Base-by-base conservation (phyloP, 2,113 vertebrate species). In the Neomonachus schauinslandi region DNA sequence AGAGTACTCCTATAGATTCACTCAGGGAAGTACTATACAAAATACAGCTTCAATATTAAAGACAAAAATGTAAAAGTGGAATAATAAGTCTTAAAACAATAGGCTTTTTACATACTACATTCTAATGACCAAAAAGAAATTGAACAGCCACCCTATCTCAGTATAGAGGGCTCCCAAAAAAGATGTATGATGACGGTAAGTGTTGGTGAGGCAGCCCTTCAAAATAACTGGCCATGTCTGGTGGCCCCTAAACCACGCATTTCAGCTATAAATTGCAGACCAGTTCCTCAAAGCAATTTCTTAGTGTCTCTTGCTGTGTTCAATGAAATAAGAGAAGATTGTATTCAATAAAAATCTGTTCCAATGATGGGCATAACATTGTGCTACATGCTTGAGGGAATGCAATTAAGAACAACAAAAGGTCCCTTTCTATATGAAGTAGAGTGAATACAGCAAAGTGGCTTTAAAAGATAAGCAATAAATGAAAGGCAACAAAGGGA, bases 31-130 rank as follows among this genome's bases (percentile, higher is more conserved):
- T 42, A 61, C 46, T 74, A 74, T 6, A 59, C 4, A 33, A 87
- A 95, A 91, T 81, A 88, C 1, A 81, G 42, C 16, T 77, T 86
- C 22, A 81, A 15, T 81, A 85, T 89, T 88, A 57, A 87, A 89
- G 28, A 95, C n/a, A 89, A 79, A 89, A 91, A 83, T 51, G 16
- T 46, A 39, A 63, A 31, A 94, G 72, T 46, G 6, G 10, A 61
- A 92, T 63, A 46, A 14, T n/a, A 18, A 84, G 15, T 79, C 42
- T 71, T 59, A 94, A 74, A 77, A 61, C 91, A 79, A 71, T 36
- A 77, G 72, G 18, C 9, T 88, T 91, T 82, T 51, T 21, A 94
- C 77, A 8, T 31, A 33, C 91, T 71, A n/a, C 42, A 55, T 46
- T 83, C 33, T 39, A 91, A 94, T 42, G 61, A 91, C 21, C 36